Conservation (phyloP, 2,113 vertebrate species). For the Steatornis caripensis region DNA sequence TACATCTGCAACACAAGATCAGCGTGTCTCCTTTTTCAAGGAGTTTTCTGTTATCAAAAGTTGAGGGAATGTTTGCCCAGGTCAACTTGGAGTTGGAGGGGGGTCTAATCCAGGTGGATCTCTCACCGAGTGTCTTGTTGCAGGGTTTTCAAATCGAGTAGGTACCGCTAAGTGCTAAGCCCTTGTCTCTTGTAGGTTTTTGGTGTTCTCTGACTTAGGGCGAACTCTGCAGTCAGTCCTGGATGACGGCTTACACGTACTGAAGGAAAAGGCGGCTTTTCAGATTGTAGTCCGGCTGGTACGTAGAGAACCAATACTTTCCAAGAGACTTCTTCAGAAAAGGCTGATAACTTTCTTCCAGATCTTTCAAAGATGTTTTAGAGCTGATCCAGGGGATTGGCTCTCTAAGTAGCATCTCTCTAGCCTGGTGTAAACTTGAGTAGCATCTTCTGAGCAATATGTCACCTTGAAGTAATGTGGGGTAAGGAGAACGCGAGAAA, state of each 20-base stretch:
- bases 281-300: slow-evolving; percentile 85
- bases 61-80: not conserved
- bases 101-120: not conserved
- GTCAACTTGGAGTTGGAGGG: not conserved
- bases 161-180: not conserved
- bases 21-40: not conserved
- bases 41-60: not conserved
- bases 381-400: not conserved
- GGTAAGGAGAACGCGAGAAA: not conserved
- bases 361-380: not conserved
- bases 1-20: not conserved
- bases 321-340: not conserved
- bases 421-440: not conserved
- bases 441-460: not conserved
- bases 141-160: not conserved
- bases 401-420: not conserved
- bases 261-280: slow-evolving; percentile 77
- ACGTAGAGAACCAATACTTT: slow-evolving; percentile 1
- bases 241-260: slow-evolving; percentile 47
- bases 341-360: not conserved
- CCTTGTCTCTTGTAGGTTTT: slow-evolving; percentile 77
- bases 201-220: slow-evolving; percentile 86
- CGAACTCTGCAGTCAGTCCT: slow-evolving; percentile 79
- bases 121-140: not conserved
- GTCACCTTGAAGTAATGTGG: not conserved